phyloP scores from a whole-genome alignment of 2,113 vertebrate genomes.

The Pedionomus torquatus region DNA sequence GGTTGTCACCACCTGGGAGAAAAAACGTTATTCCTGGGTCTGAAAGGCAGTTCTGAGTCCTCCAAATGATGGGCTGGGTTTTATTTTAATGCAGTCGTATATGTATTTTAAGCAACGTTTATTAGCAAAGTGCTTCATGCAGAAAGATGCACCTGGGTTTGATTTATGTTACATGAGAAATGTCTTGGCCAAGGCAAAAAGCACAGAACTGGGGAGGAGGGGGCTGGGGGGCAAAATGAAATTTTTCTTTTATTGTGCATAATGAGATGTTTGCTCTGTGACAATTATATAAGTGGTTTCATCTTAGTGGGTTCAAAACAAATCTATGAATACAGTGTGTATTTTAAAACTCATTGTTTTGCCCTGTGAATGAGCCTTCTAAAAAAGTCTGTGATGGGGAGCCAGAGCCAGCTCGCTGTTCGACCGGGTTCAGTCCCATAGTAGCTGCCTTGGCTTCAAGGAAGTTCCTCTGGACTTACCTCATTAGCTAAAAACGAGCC shows the following conservation, averaged over 20 bases:
- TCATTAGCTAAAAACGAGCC: not conserved
- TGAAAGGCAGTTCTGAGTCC: not conserved
- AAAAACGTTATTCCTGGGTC: not conserved
- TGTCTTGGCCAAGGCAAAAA: not conserved
- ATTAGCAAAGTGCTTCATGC: not conserved
- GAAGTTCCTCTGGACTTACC: not conserved
- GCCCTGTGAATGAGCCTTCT: not conserved
- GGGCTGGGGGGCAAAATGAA: not conserved
- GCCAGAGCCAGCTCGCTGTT: not conserved
- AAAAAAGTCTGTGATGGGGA: not conserved
- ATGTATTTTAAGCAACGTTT: not conserved
- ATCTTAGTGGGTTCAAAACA: not conserved
- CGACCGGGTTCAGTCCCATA: fast-evolving
- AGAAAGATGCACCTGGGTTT: not conserved
- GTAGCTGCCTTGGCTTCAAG: not conserved
- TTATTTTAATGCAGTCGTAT: not conserved
- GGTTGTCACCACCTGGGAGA: not conserved
- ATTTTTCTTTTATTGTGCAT: not conserved
- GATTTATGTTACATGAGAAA: not conserved
- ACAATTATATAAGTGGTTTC: not conserved
- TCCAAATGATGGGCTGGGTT: not conserved
- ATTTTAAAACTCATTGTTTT: not conserved
- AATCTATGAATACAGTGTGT: not conserved
- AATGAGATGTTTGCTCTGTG: not conserved
- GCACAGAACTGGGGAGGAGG: not conserved